A percentile compares a stretch with the other conserved stretches of the same genome.
These are phyloP conservation scores for Osmerus eperlanus DNA, from an alignment of 2,113 vertebrate species.

Conservation along the genomic window DNA sequence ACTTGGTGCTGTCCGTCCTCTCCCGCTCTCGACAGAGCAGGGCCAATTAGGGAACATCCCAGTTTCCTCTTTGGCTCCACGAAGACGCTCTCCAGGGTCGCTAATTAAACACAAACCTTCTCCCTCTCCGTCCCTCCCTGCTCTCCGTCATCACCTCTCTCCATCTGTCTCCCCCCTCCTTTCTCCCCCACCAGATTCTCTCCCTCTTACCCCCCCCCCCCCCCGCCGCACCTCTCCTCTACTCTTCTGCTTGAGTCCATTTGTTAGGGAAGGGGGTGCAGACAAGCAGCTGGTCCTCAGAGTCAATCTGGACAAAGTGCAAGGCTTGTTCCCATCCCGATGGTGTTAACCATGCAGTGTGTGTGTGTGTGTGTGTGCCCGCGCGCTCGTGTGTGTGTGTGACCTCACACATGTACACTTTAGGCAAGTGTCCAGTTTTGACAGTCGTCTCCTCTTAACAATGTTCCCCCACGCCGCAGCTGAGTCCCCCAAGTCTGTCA, in stretches of 20 bases:
- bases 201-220: not conserved
- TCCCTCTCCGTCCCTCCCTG: conserved; percentile 11
- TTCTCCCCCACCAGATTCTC: not conserved
- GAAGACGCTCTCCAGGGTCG: conserved; percentile 64
- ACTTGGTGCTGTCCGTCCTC: not conserved
- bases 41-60: conserved; percentile 74
- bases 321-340: conserved; percentile 56
- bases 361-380: conserved; percentile 30
- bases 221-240: not conserved
- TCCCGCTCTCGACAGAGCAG: conserved; percentile 40
- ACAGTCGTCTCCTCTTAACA: conserved; percentile 61
- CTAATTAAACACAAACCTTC: conserved; percentile 70
- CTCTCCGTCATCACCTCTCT: conserved; percentile 49
- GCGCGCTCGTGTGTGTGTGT: conserved; percentile 18
- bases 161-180: conserved; percentile 40
- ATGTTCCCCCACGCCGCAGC: conserved; percentile 46
- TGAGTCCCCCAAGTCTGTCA: conserved; percentile 52
- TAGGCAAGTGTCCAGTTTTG: conserved; percentile 60
- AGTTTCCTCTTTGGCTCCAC: conserved; percentile 60
- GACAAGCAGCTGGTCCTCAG: conserved; percentile 39
- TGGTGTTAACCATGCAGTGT: conserved; percentile 47
- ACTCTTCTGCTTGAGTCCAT: conserved; percentile 49
- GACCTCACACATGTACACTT: conserved; percentile 56
- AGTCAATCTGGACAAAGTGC: conserved; percentile 63
- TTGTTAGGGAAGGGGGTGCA: conserved; percentile 59